A percentile compares a stretch with the other conserved stretches of the same genome.
phyloP scores from a whole-genome alignment of 1,140 invertebrate genomes.

The Solenopsis invicta region DNA sequence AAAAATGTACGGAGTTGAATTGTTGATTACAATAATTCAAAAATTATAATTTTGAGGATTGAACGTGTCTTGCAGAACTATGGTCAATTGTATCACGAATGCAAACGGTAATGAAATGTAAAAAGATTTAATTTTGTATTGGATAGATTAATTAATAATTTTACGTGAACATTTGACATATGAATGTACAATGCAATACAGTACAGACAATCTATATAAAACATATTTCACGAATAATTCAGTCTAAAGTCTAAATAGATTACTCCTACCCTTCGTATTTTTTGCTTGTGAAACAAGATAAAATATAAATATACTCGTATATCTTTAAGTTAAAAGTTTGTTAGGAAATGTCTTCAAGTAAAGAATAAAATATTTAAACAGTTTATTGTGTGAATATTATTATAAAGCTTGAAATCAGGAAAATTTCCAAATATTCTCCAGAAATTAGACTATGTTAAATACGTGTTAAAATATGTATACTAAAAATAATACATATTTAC shows the following conservation, averaged over 20 bases:
- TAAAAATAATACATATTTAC: background rate
- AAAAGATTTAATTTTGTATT: background rate
- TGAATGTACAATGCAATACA: background rate
- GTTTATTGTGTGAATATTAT: slow-evolving; percentile 14
- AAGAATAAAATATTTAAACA: slow-evolving; percentile 55
- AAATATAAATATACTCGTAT: background rate
- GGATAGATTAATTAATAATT: slow-evolving; percentile 22
- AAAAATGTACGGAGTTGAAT: no score
- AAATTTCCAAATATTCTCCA: background rate
- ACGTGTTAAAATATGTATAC: background rate
- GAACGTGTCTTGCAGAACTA: no score
- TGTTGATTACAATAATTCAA: no score
- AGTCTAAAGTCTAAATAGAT: no score
- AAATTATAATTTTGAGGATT: no score
- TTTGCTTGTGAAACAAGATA: background rate
- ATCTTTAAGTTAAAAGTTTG: no score
- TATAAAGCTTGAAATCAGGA: background rate
- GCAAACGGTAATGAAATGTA: background rate
- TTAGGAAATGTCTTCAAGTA: slow-evolving; percentile 36
- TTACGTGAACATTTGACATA: background rate
- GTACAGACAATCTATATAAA: slow-evolving; percentile 2
- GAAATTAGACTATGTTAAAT: slow-evolving; percentile 22
- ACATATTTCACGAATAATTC: slow-evolving; percentile 40
- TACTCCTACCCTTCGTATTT: slow-evolving; percentile 42
- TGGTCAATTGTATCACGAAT: background rate